Conservation (phyloP, 2,113 vertebrate genomes). For the Collichthys lucidus region DNA sequence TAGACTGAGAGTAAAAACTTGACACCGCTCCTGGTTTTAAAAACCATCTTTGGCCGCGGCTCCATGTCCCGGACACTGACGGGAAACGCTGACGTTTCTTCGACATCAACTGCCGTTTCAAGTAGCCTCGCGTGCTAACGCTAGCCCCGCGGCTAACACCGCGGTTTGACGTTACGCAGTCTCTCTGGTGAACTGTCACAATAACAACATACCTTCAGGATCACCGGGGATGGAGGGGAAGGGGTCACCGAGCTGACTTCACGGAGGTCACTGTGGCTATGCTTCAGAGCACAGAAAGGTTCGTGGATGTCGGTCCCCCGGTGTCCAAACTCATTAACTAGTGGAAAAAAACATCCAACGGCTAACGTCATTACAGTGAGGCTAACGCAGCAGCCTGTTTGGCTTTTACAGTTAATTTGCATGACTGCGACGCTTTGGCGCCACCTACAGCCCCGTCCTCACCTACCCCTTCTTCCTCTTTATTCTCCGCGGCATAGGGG, state of each 20-base stretch:
- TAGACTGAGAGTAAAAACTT: neutral
- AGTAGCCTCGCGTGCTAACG: conserved; percentile 61
- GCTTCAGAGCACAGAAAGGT: neutral
- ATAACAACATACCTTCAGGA: conserved; percentile 56
- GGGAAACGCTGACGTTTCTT: conserved; percentile 35
- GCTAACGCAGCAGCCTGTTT: conserved; percentile 57
- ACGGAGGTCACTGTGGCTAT: neutral
- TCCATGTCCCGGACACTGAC: neutral
- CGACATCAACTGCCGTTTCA: conserved; percentile 26
- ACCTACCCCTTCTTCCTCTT: too few relatives aligned
- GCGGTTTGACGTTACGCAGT: conserved; percentile 65
- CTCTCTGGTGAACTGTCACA: conserved; percentile 43
- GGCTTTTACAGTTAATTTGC: conserved; percentile 43
- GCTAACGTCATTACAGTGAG: conserved; percentile 64
- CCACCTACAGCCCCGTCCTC: conserved; percentile 39
- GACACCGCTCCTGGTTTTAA: neutral
- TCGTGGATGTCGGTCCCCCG: conserved; percentile 36
- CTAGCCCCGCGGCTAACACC: conserved; percentile 55
- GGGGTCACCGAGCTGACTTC: neutral
- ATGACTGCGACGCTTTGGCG: conserved; percentile 10
- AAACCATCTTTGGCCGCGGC: neutral
- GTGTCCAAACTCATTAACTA: conserved; percentile 48
- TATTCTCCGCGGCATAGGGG: too few relatives aligned
- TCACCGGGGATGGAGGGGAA: neutral
- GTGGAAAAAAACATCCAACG: conserved; percentile 57